Evolutionary conservation across 1,140 invertebrate genomes (phyloP), one percentile per base, ranked within the genome.

Genomic region (Brachionus rotundiformis): DNA sequence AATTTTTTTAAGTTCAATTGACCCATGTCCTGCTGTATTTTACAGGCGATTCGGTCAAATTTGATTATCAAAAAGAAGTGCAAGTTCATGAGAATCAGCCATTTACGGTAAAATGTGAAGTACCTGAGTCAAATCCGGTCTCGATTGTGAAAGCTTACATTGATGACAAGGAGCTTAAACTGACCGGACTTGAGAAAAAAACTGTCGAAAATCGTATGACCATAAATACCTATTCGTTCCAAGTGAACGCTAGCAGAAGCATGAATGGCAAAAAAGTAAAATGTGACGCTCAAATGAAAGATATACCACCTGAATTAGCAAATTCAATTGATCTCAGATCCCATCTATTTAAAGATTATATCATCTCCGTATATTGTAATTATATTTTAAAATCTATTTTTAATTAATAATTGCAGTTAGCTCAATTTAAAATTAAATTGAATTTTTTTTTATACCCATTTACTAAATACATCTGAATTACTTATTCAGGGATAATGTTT

Each of bases 61-160:
- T 79, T 27, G 76, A 79, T 25, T 79, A 79, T 33, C 76, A 79
- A 63, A 79, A 79, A 79, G 76, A 79, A 63, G 76, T 79, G 11
- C 76, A 79, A 79, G 76, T 79, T 16, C 76, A 79, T 41, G 76
- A 79, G 41, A 63, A 63, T 63, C 76, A 79, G 23, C 11, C 36
- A 25, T 79, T 79, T 23, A 79, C 76, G 25, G 76, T 79, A 10
- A 79, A 79, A 79, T 79, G 76, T 39, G 76, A 79, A 79, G 76
- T 79, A 10, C 76, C 76, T 5, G 76, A 79, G 13, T 59, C 76
- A 19, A 79, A 79, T 79, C 76, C 76, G 27, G 76, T 79, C 7
- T 79, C 76, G 23, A 36, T 59, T 59, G 76, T 79, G 1, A 79
- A 59, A 36, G 76, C 76, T 27, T 79, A 79, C 27, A 79, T 79